Percentiles rank a stretch among this genome's conserved stretches.
Evolutionary conservation across 2,113 vertebrate species (phyloP).

Genomic region (Rattus norvegicus): DNA sequence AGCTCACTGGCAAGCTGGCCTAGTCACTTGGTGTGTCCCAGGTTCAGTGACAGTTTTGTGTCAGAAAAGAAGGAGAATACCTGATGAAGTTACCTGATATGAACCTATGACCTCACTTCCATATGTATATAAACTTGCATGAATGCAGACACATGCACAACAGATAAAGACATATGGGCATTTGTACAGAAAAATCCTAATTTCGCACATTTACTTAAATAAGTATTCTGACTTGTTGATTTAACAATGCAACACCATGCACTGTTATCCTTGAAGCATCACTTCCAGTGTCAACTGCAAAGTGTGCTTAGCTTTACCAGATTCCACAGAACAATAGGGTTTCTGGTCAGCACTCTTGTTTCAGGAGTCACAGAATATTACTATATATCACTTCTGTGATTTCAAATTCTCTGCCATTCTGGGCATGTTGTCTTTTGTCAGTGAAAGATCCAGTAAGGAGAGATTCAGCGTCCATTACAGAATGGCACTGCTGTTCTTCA

Average conservation of each 20-base stretch:
- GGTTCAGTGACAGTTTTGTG: neutral
- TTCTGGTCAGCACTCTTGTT: neutral
- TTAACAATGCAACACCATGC: neutral
- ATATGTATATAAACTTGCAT: neutral
- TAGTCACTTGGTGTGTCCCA: neutral
- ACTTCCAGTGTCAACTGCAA: neutral
- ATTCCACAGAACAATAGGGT: slow-evolving; percentile 33
- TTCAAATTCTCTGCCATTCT: slow-evolving; percentile 63
- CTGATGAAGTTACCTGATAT: neutral
- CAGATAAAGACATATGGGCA: neutral
- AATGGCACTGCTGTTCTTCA: neutral
- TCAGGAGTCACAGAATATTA: slow-evolving; percentile 51
- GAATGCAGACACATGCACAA: neutral
- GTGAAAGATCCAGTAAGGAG: slow-evolving; percentile 55
- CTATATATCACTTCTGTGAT: slow-evolving; percentile 55
- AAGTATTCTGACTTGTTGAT: neutral
- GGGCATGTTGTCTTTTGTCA: slow-evolving; percentile 72
- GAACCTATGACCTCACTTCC: neutral
- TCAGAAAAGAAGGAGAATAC: neutral
- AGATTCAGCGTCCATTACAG: slow-evolving; percentile 15
- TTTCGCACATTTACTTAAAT: neutral
- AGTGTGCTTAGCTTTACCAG: neutral
- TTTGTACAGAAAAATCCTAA: neutral
- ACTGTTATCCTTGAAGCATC: neutral
- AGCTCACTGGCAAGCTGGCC: neutral